Evolutionary conservation across 2,888 invertebrate species (phyloP), one percentile per base, ranked within the genome.

Genomic region (Mythimna impura): DNA sequence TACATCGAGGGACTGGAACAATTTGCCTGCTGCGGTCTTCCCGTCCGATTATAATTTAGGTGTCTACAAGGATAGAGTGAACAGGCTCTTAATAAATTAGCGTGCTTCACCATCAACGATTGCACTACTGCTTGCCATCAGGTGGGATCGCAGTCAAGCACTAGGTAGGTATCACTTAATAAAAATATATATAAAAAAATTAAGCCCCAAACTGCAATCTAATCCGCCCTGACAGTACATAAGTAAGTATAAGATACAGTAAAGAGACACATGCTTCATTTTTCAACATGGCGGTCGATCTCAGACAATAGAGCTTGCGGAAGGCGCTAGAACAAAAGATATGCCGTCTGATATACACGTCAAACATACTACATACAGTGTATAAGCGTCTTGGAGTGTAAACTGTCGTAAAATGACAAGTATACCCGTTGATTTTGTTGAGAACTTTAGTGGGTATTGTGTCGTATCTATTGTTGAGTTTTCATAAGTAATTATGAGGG

Each of bases 251-350:
- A 60, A 60, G 61, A 66, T 57, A 73, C 54, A 75, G 52, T 73
- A 57, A 66, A 65, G 66, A 66, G 64, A 66, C 61, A 76, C 66
- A 78, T 68, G 71, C 76, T 80, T 84, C 77, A 84, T 82, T 84
- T 85, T 85, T 85, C 80, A 80, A 71, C 50, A 77, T 77, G 81
- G 75, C 76, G 63, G 82, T 69, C 78, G 78, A 80, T 76, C 71
- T 73, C 22, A 68, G 80, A 85, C 86, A 86, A 85, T 76, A 17
- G 76, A 34, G 54, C 73, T 68, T 40, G 71, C 66, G 73, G 80
- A 75, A 80, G 84, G 57, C 57, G 62, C 36, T 14, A 64, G 73
- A 82, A 84, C 86, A 85, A 85, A 76, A 84, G 71, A 75, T 64
- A 25, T 71, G 66, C 77, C 73, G 70, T 57, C 65, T 20, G 83